Percentiles rank a stretch among this genome's conserved stretches.
phyloP scores from a whole-genome alignment of 2,113 vertebrate species.

The Thoracochromis brauschi region DNA sequence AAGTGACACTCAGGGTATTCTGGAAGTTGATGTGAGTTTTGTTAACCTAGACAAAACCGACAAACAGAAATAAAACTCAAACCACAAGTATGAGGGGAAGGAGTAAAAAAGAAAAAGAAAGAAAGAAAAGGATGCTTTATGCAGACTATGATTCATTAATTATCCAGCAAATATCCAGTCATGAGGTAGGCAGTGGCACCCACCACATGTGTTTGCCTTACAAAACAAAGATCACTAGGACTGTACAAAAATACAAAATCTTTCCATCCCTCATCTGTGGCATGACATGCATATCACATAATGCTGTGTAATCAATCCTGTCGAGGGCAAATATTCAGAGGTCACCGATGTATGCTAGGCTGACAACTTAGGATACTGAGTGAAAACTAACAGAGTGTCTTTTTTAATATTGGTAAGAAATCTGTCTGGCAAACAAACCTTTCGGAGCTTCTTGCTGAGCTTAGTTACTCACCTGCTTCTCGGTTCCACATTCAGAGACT shows the following conservation, averaged over 20 bases:
- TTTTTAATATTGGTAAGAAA: neutral
- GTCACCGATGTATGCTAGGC: neutral
- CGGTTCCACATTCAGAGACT: conserved; percentile 49
- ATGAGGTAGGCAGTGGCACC: neutral
- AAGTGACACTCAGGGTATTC: conserved; percentile 44
- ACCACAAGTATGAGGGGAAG: neutral
- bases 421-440: neutral
- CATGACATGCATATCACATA: neutral
- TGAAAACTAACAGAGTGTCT: neutral
- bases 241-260: neutral
- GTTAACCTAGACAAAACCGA: conserved; percentile 45
- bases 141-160: neutral
- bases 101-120: neutral
- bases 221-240: neutral
- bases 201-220: neutral
- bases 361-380: neutral
- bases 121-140: neutral
- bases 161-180: neutral
- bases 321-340: neutral
- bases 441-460: rapidly evolving
- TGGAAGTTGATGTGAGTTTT: conserved; percentile 50
- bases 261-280: rapidly evolving
- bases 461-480: conserved; percentile 27
- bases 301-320: neutral
- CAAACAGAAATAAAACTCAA: neutral